phyloP scores from a whole-genome alignment of 2,113 vertebrate genomes.

The Macrotis lagotis region DNA sequence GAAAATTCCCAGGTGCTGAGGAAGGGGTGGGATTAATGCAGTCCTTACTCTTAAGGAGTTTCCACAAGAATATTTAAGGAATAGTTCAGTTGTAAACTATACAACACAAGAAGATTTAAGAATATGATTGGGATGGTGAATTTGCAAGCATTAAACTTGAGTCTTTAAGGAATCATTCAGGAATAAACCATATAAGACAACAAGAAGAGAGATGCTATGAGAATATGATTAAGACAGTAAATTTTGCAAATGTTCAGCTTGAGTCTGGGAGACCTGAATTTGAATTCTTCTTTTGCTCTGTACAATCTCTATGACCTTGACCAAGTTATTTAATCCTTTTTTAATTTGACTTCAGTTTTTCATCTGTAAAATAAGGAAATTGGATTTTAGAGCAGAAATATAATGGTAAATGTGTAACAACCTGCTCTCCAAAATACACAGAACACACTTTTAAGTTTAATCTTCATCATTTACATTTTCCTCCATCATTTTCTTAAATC shows the following conservation, averaged over 20 bases:
- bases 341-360: neutral
- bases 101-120: neutral
- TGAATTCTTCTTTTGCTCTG: no score
- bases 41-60: neutral
- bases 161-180: no score
- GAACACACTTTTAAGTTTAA: neutral
- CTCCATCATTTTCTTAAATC: neutral
- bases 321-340: neutral
- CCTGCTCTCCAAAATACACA: neutral
- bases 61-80: neutral
- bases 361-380: neutral
- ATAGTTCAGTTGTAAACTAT: neutral
- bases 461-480: neutral
- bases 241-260: no score
- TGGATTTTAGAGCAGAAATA: neutral
- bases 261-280: no score
- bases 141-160: no score
- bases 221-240: no score
- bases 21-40: neutral
- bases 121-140: no score
- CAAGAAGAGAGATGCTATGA: no score
- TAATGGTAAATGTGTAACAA: neutral
- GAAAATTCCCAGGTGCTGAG: neutral
- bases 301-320: neutral
- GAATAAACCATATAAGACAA: no score